phyloP scores from a whole-genome alignment of 2,888 invertebrate species.

The Conomelus anceps region DNA sequence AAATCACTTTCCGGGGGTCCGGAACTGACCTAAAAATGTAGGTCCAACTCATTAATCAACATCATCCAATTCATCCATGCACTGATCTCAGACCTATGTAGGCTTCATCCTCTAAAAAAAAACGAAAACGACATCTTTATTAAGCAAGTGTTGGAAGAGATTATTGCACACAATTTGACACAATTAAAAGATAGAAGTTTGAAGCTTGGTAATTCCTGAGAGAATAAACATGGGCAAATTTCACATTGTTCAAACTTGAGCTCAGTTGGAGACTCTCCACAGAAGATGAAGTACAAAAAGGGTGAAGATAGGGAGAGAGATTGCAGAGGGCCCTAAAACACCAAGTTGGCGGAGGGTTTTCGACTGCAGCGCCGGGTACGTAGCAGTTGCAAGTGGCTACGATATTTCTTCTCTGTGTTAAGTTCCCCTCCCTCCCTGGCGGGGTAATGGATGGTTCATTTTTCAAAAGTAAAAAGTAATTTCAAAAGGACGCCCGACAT shows the following conservation, averaged over 20 bases:
- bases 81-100: too few species aligned
- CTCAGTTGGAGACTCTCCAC: neutral
- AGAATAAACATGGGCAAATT: neutral
- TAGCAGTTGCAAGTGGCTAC: neutral
- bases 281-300: neutral
- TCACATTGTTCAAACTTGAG: neutral
- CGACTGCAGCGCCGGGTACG: neutral
- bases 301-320: neutral
- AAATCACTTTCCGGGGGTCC: too few species aligned
- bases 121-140: too few species aligned
- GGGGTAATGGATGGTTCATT: constrained; percentile 10
- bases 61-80: too few species aligned
- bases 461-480: constrained; percentile 14
- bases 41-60: too few species aligned
- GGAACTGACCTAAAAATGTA: too few species aligned
- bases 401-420: neutral
- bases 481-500: constrained; percentile 5
- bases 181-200: neutral
- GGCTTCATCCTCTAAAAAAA: too few species aligned
- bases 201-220: neutral
- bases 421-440: neutral
- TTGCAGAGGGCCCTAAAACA: neutral
- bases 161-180: neutral
- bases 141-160: neutral
- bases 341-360: neutral